Evolutionary conservation across 35 echinoderm and acorn worm species (phyloP), one percentile per base, ranked within the genome.

Genomic region (Anneissia japonica): DNA sequence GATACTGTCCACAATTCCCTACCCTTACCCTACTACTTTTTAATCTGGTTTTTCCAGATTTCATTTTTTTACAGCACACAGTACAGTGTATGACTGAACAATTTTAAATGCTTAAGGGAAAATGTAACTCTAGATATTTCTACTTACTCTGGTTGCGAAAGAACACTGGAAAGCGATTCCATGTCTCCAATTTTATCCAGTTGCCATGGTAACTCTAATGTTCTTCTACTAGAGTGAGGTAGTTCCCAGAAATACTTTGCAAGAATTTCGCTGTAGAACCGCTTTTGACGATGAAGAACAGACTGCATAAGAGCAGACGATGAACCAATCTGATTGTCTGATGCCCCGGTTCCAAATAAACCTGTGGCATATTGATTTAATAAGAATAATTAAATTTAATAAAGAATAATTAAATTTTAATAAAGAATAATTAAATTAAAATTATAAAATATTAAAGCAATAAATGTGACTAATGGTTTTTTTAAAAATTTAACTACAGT

Each of bases 121-220:
- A 26, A 32, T 34, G 76, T 11, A 16, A 77, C 4, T 7, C 31
- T 75, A 30, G 23, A 43, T 31, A 4, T 75, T 74, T 11, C 16
- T 23, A 93, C 88, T 89, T 74, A 97, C 95, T 90, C 75, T 23
- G 91, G 91, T 36, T 93, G 85, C 16, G 91, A 93, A 12, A 97
- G 72, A 36, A 88, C 79, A 36, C 80, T 89, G 31, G 43, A 73
- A 7, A 97, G 88, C 19, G 76, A 72, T 32, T 88, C 45, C 36
- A 90, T 75, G 36, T 97, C 86, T 11, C 88, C 95, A 83, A 88
- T 90, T 35, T 90, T 81, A 46, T 94, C 88, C n/a, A 91, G 86
- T 41, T 97, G 95, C 38, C 86, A 93, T 11, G 95, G 88, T 33
- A 97, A 77, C 76, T 97, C 95, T 36, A 90, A 80, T 13, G 91